Evolutionary conservation across 2,888 invertebrate species (phyloP), one percentile per base, ranked within the genome.

Genomic region (Entomobrya proxima): DNA sequence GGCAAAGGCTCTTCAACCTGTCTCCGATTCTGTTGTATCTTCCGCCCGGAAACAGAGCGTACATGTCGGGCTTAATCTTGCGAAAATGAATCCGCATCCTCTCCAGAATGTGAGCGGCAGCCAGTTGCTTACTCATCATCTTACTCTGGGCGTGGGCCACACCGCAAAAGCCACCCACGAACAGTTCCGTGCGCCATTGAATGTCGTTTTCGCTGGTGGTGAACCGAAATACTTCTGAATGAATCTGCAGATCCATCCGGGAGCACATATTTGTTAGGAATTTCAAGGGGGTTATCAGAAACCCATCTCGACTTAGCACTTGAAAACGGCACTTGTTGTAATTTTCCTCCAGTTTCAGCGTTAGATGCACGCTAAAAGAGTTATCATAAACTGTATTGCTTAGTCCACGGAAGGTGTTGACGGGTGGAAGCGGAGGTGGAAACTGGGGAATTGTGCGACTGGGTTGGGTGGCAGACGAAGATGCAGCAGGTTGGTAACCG

Each of bases 31-130:
- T 76, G 1, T 55, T 76, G 35, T 76, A 76, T 1, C 58, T 55
- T 13, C 6, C 40, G 1, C 76, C 76, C 11, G 76, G 76, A 40
- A 21, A 76, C 15, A 76, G 21, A 0, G 76, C 76, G n/a, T 76
- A 76, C 1, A 3, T 37, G 0, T 37, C 21, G 0, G 3, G 27
- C 58, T 76, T 76, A 4, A 76, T 40, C 11, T 6, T 32, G 2
- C 15, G 15, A 13, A 76, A 40, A n/a, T 76, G 58, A 1, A 58
- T 24, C 9, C 76, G 35, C 58, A 76, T 76, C 15, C 76, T 35
- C 13, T 52, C 76, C 52, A 76, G 24, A 3, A 76, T 24, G 24
- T 76, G 76, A 9, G 76, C 76, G 3, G 76, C 76, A 0, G 76
- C 76, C 9, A 76, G 37, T 32, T 58, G 55, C 40, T 35, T 24